phyloP scores from a whole-genome alignment of 1,140 invertebrate genomes.

The Ephestia elutella region DNA sequence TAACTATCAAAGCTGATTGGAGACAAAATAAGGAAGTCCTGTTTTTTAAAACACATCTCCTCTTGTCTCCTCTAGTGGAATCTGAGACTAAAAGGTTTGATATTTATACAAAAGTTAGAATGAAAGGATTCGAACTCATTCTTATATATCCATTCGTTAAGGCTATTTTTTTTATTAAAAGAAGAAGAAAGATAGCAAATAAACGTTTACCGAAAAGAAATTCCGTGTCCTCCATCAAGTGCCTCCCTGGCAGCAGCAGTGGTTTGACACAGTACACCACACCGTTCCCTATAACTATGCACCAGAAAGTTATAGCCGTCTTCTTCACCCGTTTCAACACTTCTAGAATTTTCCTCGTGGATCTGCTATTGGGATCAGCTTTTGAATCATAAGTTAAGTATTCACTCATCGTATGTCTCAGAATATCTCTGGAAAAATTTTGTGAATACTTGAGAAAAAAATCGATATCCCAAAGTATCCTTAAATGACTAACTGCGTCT shows the following conservation, averaged over 20 bases:
- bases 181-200: too few species aligned
- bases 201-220: slow-evolving; percentile 35
- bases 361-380: not conserved
- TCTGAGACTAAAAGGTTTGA: too few species aligned
- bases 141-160: too few species aligned
- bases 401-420: not conserved
- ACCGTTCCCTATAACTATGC: slow-evolving; percentile 30
- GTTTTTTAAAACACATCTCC: too few species aligned
- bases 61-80: too few species aligned
- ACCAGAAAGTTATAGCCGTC: slow-evolving; percentile 39
- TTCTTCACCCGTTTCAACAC: slow-evolving; percentile 10
- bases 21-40: too few species aligned
- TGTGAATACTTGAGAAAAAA: slow-evolving; percentile 36
- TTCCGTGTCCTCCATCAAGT: slow-evolving; percentile 39
- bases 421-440: not conserved
- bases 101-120: too few species aligned
- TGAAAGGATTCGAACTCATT: too few species aligned
- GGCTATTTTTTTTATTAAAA: too few species aligned
- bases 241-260: slow-evolving; percentile 32
- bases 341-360: not conserved
- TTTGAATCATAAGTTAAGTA: not conserved
- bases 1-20: too few species aligned
- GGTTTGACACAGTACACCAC: slow-evolving; percentile 32
- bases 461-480: too few species aligned
- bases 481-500: too few species aligned